Evolutionary conservation across 2,888 invertebrate species (phyloP).

Genomic region (Serripes groenlandicus): DNA sequence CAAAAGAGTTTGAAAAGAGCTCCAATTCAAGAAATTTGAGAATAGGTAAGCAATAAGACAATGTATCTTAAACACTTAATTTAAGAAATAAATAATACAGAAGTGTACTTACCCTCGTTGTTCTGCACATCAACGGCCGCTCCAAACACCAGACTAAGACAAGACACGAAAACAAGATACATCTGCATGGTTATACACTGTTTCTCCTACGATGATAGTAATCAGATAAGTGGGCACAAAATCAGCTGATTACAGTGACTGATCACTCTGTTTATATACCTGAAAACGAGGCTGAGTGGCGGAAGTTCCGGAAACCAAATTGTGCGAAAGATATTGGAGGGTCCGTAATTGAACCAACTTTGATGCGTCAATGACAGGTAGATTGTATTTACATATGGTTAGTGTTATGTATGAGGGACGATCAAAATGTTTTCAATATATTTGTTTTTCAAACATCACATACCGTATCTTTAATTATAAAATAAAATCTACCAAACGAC

Average conservation of each 20-base stretch:
- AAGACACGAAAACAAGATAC: background rate
- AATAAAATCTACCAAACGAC: no score
- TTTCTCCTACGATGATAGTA: background rate
- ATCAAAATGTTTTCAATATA: no score
- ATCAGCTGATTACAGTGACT: background rate
- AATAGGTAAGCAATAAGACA: background rate
- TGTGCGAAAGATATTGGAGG: background rate
- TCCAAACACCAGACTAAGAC: constrained; percentile 8
- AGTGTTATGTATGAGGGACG: no score
- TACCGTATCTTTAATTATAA: no score
- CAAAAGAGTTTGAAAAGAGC: background rate
- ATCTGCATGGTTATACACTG: background rate
- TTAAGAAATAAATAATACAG: no score
- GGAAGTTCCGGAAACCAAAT: background rate
- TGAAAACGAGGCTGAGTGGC: constrained; percentile 3
- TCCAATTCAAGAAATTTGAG: no score
- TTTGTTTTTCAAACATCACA: no score
- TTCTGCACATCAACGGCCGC: background rate
- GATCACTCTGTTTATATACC: constrained; percentile 9
- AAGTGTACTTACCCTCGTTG: background rate
- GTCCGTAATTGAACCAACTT: constrained; percentile 9
- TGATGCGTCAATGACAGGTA: constrained; percentile 3
- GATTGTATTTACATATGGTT: no score
- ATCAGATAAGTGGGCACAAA: background rate
- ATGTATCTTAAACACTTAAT: background rate